Evolutionary conservation across 2,113 vertebrate species (phyloP), one percentile per base, ranked within the genome.

Genomic region (Microcebus griseorufus): DNA sequence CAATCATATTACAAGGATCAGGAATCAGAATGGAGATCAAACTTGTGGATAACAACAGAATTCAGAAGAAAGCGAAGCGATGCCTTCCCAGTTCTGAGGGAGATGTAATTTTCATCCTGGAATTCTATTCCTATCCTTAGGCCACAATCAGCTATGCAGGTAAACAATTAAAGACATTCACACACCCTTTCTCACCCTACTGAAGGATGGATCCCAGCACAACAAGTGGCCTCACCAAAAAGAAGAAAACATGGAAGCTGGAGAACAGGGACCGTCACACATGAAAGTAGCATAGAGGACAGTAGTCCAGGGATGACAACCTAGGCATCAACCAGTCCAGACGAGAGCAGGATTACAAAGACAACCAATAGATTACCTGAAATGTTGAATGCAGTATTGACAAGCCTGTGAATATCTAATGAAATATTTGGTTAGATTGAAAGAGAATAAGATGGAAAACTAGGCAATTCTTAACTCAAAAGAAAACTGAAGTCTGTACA

Each of bases 101-200:
- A 64, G 64, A 95, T 84, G 23, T 29, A 42, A 84, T 70, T 72
- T 93, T 70, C n/a, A 93, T 29, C n/a, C 78, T 93, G n/a, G 70
- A 89, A 79, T 79, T 82, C n/a, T 64, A 62, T 80, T 64, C 11
- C 29, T 75, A 29, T n/a, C 22, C 11, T 64, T 89, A 83, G 60
- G 39, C 70, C 70, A 89, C 90, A 76, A 51, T 51, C 34, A 85
- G 34, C 39, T 18, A 27, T 17, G 60, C 29, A 27, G 1, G 27
- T 75, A 76, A 67, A 76, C n/a, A 67, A 58, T 8, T 39, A 93
- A 65, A n/a, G 37, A 95, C 27, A 12, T 0, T 32, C 3, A 4
- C 2, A 27, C 0, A 2, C 11, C 64, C 42, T 60, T 88, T 60
- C 69, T 78, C 69, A 93, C 45, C 16, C 53, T 81, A 53, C 65